phyloP scores from a whole-genome alignment of 2,888 invertebrate genomes.

The Theretra japonica region DNA sequence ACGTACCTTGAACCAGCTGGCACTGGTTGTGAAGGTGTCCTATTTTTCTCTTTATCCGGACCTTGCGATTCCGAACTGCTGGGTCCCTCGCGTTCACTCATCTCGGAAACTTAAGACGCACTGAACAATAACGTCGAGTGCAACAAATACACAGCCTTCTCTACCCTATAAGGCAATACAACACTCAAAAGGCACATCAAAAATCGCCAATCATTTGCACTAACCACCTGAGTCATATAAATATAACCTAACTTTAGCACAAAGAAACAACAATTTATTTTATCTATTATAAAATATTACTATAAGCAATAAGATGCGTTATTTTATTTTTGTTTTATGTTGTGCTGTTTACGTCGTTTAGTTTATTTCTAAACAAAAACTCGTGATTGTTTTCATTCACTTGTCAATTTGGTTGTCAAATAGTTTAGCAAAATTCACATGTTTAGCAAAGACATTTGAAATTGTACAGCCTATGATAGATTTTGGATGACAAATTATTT shows the following conservation, averaged over 20 bases:
- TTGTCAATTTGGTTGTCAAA: conserved; percentile 73
- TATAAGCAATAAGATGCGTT: conserved; percentile 28
- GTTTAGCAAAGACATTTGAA: background rate
- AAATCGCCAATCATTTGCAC: conserved; percentile 63
- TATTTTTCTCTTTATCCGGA: conserved; percentile 58
- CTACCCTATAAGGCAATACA: conserved; percentile 66
- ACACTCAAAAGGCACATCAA: conserved; percentile 59
- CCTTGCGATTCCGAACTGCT: conserved; percentile 63
- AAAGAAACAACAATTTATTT: conserved; percentile 44
- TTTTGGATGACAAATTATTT: background rate
- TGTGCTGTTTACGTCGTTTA: conserved; percentile 35
- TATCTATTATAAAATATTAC: conserved; percentile 31
- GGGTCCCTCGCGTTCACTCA: conserved; percentile 73
- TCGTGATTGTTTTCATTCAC: conserved; percentile 66
- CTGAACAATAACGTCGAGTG: conserved; percentile 51
- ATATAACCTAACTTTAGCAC: conserved; percentile 69
- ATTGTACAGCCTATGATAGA: conserved; percentile 2
- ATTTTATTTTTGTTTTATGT: conserved; percentile 32
- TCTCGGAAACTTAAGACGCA: conserved; percentile 54
- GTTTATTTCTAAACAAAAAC: conserved; percentile 46
- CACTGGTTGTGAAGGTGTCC: conserved; percentile 65
- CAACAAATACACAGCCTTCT: conserved; percentile 37
- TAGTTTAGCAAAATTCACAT: conserved; percentile 8
- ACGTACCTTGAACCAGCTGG: conserved; percentile 68
- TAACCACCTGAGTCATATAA: conserved; percentile 63